These are phyloP conservation scores for Macrophya annulata DNA, from an alignment of 2,888 invertebrate genomes.

Conservation along the genomic window DNA sequence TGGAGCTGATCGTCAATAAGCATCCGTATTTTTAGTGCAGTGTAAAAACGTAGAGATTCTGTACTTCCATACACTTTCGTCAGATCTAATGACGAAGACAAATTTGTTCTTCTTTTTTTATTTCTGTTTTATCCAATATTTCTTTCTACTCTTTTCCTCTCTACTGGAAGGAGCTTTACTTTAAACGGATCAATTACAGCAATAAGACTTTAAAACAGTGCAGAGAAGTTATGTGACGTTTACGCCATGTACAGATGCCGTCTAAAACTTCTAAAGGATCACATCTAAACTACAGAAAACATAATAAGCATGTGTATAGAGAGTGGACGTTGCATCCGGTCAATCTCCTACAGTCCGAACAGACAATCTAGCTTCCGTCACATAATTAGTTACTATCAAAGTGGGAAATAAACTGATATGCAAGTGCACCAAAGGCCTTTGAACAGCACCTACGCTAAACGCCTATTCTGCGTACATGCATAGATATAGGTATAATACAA, in stretches of 20 bases:
- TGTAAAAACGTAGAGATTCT: background rate
- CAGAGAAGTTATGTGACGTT: background rate
- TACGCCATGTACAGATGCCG: slow-evolving; percentile 51
- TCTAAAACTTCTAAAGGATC: background rate
- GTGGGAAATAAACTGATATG: slow-evolving; percentile 70
- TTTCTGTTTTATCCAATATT: background rate
- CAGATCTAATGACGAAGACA: background rate
- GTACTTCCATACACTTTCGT: background rate
- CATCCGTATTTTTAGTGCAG: slow-evolving; percentile 14
- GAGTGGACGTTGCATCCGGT: slow-evolving; percentile 66
- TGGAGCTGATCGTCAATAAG: background rate
- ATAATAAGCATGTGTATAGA: slow-evolving; percentile 36
- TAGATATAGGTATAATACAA: background rate
- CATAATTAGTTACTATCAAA: slow-evolving; percentile 71
- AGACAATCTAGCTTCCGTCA: slow-evolving; percentile 71
- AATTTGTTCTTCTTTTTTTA: background rate
- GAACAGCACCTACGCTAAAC: slow-evolving; percentile 53
- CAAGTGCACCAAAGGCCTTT: slow-evolving; percentile 51
- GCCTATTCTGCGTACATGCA: background rate
- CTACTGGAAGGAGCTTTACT: background rate
- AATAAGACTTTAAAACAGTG: background rate
- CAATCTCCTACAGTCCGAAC: slow-evolving; percentile 62
- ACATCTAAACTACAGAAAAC: slow-evolving; percentile 6
- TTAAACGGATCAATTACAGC: background rate
- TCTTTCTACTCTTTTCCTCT: background rate